Percentiles rank a stretch among this genome's conserved stretches.
These are phyloP conservation scores for Diorhabda carinulata DNA, from an alignment of 1,140 invertebrate genomes.

Conservation along the genomic window DNA sequence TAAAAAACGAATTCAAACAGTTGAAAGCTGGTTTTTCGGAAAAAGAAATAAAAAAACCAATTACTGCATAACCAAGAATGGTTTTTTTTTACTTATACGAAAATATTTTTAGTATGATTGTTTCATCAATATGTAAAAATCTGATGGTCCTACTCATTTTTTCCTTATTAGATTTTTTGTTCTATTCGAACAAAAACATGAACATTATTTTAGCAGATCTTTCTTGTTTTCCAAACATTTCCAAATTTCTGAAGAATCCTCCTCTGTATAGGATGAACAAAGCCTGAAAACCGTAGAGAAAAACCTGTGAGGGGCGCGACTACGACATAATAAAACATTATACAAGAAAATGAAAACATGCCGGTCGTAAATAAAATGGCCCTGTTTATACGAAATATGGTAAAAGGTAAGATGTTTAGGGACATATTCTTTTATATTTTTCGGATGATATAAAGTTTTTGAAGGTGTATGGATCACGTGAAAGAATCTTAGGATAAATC, in stretches of 20 bases:
- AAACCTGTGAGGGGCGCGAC: slow-evolving; percentile 21
- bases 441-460: slow-evolving; percentile 10
- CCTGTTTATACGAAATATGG: slow-evolving; percentile 21
- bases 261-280: not conserved
- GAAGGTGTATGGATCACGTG: slow-evolving; percentile 9
- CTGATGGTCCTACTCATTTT: no score
- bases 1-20: no score
- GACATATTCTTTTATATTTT: slow-evolving; percentile 20
- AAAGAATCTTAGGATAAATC: not conserved
- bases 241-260: not conserved
- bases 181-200: no score
- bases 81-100: no score
- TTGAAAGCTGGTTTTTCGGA: no score
- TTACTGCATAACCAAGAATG: no score
- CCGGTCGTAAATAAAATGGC: slow-evolving; percentile 30
- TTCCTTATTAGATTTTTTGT: no score
- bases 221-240: not conserved
- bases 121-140: no score
- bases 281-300: slow-evolving; percentile 1
- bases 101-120: no score
- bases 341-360: slow-evolving; percentile 27
- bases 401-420: slow-evolving; percentile 19
- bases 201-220: no score
- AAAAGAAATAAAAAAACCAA: no score
- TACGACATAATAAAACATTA: slow-evolving; percentile 27